Conservation (phyloP, 2,113 vertebrate species). For the Daboia siamensis region DNA sequence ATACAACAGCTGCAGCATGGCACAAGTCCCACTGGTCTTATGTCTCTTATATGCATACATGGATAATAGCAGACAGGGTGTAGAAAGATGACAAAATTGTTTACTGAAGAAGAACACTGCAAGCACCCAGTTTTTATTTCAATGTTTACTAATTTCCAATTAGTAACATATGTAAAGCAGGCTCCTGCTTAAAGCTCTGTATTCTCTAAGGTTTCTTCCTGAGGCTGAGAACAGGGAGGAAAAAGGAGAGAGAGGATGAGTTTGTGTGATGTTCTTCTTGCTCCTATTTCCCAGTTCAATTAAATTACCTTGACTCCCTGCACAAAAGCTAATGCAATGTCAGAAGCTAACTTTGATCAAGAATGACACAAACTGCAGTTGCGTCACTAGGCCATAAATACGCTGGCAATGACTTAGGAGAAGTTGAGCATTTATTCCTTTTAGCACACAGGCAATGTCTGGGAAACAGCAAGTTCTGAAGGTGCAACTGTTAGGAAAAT, state of each 20-base stretch:
- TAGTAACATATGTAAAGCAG: not conserved
- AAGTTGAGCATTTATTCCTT: not conserved
- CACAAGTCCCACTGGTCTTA: constrained; percentile 33
- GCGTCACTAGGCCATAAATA: constrained; percentile 17
- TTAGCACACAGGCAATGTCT: not conserved
- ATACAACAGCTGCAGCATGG: constrained; percentile 37
- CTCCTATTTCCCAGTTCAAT: constrained; percentile 12
- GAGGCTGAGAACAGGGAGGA: not conserved
- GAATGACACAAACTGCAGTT: constrained; percentile 20
- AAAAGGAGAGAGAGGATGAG: not conserved
- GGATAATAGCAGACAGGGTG: not conserved
- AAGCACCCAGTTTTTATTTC: fast-evolving
- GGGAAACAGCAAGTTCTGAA: not conserved
- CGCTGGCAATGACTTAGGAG: not conserved
- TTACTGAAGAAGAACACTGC: not conserved
- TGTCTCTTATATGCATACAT: not conserved
- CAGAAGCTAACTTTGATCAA: constrained; percentile 29
- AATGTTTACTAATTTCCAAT: not conserved
- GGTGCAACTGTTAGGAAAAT: not conserved
- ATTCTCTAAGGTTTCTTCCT: not conserved
- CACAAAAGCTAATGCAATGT: constrained; percentile 26
- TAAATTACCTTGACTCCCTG: constrained; percentile 9
- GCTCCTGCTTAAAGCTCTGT: constrained; percentile 8
- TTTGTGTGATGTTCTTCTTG: not conserved
- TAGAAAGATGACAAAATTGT: not conserved